Evolutionary conservation across 2,888 invertebrate species (phyloP), one percentile per base, ranked within the genome.

Genomic region (Oxyscelio sp.): DNA sequence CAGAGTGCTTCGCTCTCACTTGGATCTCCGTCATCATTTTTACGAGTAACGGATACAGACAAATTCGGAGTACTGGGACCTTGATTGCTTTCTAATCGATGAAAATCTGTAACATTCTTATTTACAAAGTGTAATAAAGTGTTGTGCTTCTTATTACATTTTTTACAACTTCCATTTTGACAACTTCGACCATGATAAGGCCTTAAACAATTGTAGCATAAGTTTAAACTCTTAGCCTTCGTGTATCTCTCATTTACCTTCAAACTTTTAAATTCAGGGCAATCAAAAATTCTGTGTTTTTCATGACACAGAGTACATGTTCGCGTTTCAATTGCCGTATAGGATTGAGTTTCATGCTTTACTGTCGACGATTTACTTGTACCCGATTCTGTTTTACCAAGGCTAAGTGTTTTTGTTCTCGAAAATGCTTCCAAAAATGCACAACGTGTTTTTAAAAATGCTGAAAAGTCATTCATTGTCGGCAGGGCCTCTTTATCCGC

Each of bases 111-210:
- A 45, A 45, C 19, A 45, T 19, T 19, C 8, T 45, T 17, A 2
- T 45, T 45, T 8, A 6, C 19, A 45, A 50, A 15, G 24, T 74
- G 74, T 38, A 74, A 24, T 4, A 74, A 40, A 2, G 63, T 74
- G 48, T 59, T 74, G 17, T 74, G 74, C 13, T 22, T 13, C 17
- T 34, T 74, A 9, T n/a, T 5, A 24, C 66, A 66, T 34, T 34
- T 66, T 38, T 66, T 66, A 31, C 66, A 66, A 21, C 17, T 27
- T 9, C 38, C 40, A 13, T 2, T 17, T 31, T 15, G 24, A 15
- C 66, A 66, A 52, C 52, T 21, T 31, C 24, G 45, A n/a, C 52
- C 66, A 19, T 66, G 66, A 38, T 6, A 50, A 11, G 50, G 19
- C 15, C 22, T 38, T 13, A 66, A 13, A 50, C 66, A 66, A 19